Conservation (phyloP, 2,888 invertebrate species). For the Cryptus viduatorius region DNA sequence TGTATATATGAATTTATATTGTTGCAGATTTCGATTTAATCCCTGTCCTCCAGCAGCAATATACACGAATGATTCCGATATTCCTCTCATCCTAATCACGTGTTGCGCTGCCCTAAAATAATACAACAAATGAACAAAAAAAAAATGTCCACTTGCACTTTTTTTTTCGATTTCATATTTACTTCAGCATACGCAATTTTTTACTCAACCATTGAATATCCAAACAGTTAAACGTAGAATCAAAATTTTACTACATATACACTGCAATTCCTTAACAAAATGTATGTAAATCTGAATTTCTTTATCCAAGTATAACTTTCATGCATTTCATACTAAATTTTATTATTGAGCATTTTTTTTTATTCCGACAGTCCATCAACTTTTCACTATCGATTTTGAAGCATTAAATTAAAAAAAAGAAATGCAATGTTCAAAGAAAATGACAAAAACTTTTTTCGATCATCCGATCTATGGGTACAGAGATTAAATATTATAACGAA, state of each 20-base stretch:
- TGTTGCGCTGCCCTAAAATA: background rate
- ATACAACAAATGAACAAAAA: background rate
- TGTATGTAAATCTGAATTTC: background rate
- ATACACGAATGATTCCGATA: background rate
- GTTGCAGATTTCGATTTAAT: background rate
- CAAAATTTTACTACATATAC: background rate
- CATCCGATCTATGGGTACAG: background rate
- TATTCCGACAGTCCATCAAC: background rate
- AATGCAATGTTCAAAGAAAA: background rate
- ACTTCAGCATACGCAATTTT: background rate
- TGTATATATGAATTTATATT: background rate
- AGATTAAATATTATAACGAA: background rate
- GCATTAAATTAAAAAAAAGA: background rate
- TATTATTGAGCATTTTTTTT: background rate
- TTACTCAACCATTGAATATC: background rate
- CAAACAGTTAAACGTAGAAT: background rate
- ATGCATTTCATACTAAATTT: background rate
- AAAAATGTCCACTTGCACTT: background rate
- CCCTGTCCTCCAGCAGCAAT: background rate
- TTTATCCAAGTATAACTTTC: background rate
- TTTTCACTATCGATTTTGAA: background rate
- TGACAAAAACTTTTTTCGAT: too few species aligned
- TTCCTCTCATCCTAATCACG: background rate
- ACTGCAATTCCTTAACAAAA: background rate
- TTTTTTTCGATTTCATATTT: background rate